Conservation (phyloP, 2,113 vertebrate species). For the Bostrychus sinensis region DNA sequence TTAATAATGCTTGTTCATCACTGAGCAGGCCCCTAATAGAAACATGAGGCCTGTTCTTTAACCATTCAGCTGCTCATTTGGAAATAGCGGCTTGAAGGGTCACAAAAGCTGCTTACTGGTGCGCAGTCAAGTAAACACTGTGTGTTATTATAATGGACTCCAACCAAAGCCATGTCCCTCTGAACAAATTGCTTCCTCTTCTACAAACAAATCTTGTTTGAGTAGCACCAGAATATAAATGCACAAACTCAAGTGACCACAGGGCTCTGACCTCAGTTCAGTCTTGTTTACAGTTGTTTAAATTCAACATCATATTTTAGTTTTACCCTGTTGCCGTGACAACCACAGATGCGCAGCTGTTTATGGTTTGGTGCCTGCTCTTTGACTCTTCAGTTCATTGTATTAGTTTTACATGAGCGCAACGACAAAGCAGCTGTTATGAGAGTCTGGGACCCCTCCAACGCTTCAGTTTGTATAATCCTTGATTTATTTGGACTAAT, state of each 20-base stretch:
- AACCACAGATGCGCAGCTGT: neutral
- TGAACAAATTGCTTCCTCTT: conserved; percentile 16
- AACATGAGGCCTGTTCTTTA: conserved; percentile 64
- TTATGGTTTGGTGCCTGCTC: conserved; percentile 16
- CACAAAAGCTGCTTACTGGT: conserved; percentile 57
- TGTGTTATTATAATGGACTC: conserved; percentile 36
- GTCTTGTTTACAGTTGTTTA: conserved; percentile 15
- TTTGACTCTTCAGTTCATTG: conserved; percentile 29
- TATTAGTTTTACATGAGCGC: conserved; percentile 41
- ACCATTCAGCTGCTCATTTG: conserved; percentile 60
- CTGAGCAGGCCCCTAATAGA: conserved; percentile 79
- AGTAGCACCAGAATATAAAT: conserved; percentile 7
- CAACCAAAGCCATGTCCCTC: conserved; percentile 17
- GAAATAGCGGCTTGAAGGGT: neutral
- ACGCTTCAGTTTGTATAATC: conserved; percentile 37
- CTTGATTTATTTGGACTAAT: conserved; percentile 52
- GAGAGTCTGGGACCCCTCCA: conserved; percentile 35
- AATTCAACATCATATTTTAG: conserved; percentile 22
- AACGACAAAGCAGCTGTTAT: conserved; percentile 40
- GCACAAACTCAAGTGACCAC: conserved; percentile 15
- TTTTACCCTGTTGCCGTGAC: conserved; percentile 7
- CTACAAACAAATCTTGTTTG: conserved; percentile 35
- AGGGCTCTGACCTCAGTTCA: conserved; percentile 14
- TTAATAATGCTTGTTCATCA: conserved; percentile 83
- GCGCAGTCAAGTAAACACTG: conserved; percentile 52